Conservation (phyloP, 2,797 vertebrate species). For the Schizopygopsis pylzovi region DNA sequence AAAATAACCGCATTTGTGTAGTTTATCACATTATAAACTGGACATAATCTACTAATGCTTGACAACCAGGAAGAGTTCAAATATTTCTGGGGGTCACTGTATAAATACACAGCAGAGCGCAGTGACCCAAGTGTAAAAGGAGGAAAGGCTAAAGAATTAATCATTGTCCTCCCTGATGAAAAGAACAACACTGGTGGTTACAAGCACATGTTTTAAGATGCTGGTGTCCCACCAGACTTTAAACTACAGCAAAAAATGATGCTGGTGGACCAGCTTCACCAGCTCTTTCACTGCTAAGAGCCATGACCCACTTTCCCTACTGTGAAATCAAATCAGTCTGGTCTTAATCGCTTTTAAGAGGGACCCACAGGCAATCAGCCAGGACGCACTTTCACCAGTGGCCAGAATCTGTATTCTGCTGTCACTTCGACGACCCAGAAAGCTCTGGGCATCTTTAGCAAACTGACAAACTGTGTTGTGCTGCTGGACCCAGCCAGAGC, state of each 20-base stretch:
- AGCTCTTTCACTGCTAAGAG: conserved; percentile 22
- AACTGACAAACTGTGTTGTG: not conserved
- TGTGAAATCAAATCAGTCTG: conserved; percentile 47
- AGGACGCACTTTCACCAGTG: conserved; percentile 2
- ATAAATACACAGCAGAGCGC: not conserved
- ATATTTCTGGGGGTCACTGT: not conserved
- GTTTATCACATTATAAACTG: not conserved
- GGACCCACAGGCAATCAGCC: conserved; percentile 31
- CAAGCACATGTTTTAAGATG: not conserved
- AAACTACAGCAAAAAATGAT: not conserved
- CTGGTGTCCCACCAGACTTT: not conserved
- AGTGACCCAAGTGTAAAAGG: not conserved
- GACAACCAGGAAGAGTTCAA: not conserved
- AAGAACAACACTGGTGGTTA: not conserved
- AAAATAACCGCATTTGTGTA: not conserved
- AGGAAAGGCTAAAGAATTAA: not conserved
- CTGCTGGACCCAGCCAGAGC: conserved; percentile 2
- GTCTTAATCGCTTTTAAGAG: conserved; percentile 26
- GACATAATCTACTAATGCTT: conserved; percentile 11
- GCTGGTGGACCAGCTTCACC: conserved; percentile 19
- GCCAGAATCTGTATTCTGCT: conserved; percentile 34
- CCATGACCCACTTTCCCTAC: conserved; percentile 45
- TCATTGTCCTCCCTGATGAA: not conserved
- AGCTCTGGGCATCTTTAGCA: conserved; percentile 12
- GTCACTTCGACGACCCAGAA: conserved; percentile 37